These are phyloP conservation scores for Ploceus nigricollis DNA, from an alignment of 2,113 vertebrate species.

Conservation along the genomic window DNA sequence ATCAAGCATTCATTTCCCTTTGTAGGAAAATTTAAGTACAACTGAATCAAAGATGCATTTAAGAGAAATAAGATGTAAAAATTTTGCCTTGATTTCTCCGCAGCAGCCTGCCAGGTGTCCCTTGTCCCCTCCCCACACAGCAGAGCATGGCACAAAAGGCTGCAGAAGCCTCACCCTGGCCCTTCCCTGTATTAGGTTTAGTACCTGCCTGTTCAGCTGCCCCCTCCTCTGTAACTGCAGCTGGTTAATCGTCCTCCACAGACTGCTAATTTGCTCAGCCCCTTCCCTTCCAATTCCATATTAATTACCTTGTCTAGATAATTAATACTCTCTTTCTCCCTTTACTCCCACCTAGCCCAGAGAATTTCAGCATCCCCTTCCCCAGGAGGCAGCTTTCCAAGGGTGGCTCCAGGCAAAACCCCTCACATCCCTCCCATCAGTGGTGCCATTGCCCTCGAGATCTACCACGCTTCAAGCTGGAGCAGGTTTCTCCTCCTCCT, in stretches of 20 bases:
- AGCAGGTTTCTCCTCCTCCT: neutral
- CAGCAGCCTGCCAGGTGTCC: neutral
- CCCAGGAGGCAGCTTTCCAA: neutral
- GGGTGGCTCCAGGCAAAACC: neutral
- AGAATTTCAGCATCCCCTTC: neutral
- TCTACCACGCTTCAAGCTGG: neutral
- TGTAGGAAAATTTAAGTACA: neutral
- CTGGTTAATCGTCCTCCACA: constrained; percentile 14
- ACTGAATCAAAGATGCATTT: neutral
- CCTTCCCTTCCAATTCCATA: neutral
- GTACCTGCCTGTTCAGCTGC: neutral
- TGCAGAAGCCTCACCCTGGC: neutral
- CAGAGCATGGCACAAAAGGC: neutral
- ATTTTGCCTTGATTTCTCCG: neutral
- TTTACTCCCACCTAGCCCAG: neutral
- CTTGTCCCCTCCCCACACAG: neutral
- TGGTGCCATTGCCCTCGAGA: neutral
- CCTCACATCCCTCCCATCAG: neutral
- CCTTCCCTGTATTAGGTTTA: accelerated
- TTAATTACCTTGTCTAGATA: neutral
- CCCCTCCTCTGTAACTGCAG: neutral
- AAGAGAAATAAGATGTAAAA: neutral
- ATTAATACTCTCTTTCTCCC: neutral
- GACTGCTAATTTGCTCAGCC: constrained; percentile 5
- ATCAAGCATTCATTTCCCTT: neutral